phyloP scores from a whole-genome alignment of 2,888 invertebrate genomes.

The Oegoconia quadripuncta region DNA sequence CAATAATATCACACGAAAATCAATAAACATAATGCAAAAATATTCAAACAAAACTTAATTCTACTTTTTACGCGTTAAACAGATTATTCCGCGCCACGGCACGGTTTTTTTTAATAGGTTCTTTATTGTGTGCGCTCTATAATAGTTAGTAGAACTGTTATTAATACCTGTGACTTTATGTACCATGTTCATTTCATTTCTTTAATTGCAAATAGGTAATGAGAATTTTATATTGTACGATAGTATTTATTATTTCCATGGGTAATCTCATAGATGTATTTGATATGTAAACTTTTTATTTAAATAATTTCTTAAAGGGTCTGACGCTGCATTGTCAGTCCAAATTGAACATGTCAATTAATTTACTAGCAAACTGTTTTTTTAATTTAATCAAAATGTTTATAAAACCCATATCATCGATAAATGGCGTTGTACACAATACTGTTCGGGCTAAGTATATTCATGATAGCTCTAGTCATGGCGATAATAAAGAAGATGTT shows the following conservation, averaged over 20 bases:
- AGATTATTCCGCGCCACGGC: conserved; percentile 2
- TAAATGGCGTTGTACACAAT: conserved; percentile 68
- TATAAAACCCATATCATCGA: conserved; percentile 1
- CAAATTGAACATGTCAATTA: conserved; percentile 1
- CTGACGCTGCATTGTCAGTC: not conserved
- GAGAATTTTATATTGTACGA: too few species aligned
- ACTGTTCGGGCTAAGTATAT: conserved; percentile 66
- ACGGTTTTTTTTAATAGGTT: too few species aligned
- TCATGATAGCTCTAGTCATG: conserved; percentile 65
- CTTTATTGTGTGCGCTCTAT: too few species aligned
- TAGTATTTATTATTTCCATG: too few species aligned
- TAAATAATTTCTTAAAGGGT: not conserved
- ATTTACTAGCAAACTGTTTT: conserved; percentile 2
- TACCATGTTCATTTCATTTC: too few species aligned
- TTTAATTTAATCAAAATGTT: conserved; percentile 14
- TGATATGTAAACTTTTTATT: not conserved
- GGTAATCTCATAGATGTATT: too few species aligned
- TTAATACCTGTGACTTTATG: too few species aligned
- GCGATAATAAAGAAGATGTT: conserved; percentile 68
- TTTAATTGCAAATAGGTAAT: too few species aligned
- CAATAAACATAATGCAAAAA: conserved; percentile 5
- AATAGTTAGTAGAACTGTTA: too few species aligned
- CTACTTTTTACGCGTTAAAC: conserved; percentile 1
- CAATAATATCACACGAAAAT: not conserved
- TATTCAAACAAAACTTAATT: not conserved